Evolutionary conservation across 2,113 vertebrate genomes (phyloP).

Genomic region (Gadus macrocephalus): DNA sequence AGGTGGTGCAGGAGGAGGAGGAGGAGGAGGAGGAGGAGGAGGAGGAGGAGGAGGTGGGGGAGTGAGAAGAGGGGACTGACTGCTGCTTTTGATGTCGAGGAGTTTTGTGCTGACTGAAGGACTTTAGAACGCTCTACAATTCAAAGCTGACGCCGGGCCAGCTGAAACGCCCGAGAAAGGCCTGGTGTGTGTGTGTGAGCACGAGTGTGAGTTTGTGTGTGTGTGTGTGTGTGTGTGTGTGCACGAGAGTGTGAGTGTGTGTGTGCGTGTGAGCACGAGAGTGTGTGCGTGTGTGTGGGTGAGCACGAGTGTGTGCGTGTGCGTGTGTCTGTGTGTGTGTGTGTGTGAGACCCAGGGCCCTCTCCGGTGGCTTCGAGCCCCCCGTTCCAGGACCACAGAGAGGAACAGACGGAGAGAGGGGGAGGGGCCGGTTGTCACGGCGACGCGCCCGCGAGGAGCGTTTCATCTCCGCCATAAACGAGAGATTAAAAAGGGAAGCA

Average conservation of each 20-base stretch:
- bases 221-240: no score
- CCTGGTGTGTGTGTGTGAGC: conserved; percentile 51
- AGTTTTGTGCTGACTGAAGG: conserved; percentile 73
- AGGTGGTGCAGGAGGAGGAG: not conserved
- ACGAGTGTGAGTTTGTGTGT: conserved; percentile 38
- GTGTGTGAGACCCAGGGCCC: no score
- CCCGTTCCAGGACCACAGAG: conserved; percentile 8
- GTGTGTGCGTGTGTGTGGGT: not conserved
- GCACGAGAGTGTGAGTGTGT: no score
- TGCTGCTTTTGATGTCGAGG: conserved; percentile 49
- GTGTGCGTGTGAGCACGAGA: not conserved
- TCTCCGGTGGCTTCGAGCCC: no score
- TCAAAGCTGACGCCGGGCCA: conserved; percentile 67
- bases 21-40: not conserved
- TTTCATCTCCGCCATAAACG: not conserved
- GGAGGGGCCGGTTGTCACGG: no score
- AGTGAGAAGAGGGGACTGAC: conserved; percentile 21
- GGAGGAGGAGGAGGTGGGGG: conserved; percentile 1
- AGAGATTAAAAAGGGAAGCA: not conserved
- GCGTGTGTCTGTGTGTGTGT: no score
- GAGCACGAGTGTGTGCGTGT: not conserved
- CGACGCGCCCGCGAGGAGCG: not conserved
- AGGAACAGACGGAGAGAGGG: no score
- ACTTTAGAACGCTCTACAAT: conserved; percentile 69
- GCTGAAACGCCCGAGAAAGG: conserved; percentile 48